Base-by-base conservation (phyloP, 1,140 invertebrate genomes). In the Pseudomyrmex dendroicus region DNA sequence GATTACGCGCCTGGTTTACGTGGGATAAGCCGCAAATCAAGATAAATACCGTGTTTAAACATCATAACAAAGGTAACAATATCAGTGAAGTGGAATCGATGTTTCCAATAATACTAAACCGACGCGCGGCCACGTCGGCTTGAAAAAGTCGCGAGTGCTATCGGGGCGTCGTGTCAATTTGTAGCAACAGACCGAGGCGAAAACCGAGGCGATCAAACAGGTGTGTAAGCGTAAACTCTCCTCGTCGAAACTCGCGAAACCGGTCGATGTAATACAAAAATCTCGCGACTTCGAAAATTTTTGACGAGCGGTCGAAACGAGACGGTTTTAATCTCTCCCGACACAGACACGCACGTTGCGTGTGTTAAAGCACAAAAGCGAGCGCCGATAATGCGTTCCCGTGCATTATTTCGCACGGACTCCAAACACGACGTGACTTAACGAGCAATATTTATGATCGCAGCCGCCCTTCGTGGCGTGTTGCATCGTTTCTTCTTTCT, bases 391-490 rank as follows among this genome's bases (percentile, higher is more conserved):
- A 74, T 63, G 77, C 44, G n/a, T 52, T 17, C 46, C 35, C n/a
- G 46, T 25, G 44, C 25, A 10, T n/a, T 44, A 10, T n/a, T 44
- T 35, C 35, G n/a, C 13, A 17, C 1, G 5, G 35, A 78, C 50
- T 59, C 50, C 15, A 56, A 64, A 76, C 72, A 64, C 46, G 61
- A 86, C 85, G 85, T 86, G 85, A 83, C 85, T 76, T 56, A 67
- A 25, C 10, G 48, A 56, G 59, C 50, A 82, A 73, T 66, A 73
- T 85, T 85, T 66, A 56, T 68, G 62, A 78, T 73, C 67, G 48
- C 17, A 15, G 17, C 17, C 20, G 9, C 35, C 66, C 54, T 70
- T 54, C 46, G 46, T 46, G 64, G 67, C 35, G 22, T 66, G 44
- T 64, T 68, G 10, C 50, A 62, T 1, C n/a, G 12, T 50, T 57